phyloP scores from a whole-genome alignment of 2,113 vertebrate genomes.

The Stercorarius parasiticus region DNA sequence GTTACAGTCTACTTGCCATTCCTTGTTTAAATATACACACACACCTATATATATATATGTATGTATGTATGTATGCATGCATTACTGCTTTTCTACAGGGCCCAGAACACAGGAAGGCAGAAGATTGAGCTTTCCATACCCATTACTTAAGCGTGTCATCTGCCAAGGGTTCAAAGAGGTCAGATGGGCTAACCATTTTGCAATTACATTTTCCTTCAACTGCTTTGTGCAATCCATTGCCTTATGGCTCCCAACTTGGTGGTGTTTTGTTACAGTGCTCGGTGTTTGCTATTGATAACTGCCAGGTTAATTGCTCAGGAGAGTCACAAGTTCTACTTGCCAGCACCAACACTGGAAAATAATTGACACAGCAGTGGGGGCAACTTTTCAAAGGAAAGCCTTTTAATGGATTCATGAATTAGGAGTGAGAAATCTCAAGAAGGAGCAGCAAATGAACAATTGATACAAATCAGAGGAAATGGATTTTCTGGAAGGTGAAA shows the following conservation, averaged over 20 bases:
- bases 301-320: not conserved
- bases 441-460: not conserved
- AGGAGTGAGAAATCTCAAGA: not conserved
- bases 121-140: not conserved
- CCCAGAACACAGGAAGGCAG: not conserved
- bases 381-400: not conserved
- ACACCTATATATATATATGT: too few relatives aligned
- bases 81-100: rapidly evolving
- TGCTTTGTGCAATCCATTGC: not conserved
- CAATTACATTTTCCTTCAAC: not conserved
- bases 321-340: not conserved
- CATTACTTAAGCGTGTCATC: rapidly evolving
- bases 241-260: rapidly evolving
- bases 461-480: not conserved
- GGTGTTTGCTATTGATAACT: not conserved
- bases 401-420: not conserved
- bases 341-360: not conserved
- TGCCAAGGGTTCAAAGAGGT: not conserved
- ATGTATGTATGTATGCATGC: not conserved
- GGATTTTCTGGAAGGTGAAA: slow-evolving; percentile 14
- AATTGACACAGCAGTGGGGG: not conserved
- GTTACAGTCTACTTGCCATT: not conserved
- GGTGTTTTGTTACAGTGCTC: not conserved
- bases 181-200: not conserved
- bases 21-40: not conserved